phyloP scores from a whole-genome alignment of 1,140 invertebrate genomes.

The Apis mellifera region Amel_HAv3.1 CM009943.2:5182501-5183000 shows the following conservation, averaged over 20 bases:
- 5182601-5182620: too few species aligned
- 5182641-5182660: background rate
- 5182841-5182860: slow-evolving; percentile 23
- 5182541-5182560: background rate
- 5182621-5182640: background rate
- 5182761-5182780: slow-evolving; percentile 34
- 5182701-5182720: slow-evolving; percentile 3
- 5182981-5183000: background rate
- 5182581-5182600: background rate
- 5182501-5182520: too few species aligned
- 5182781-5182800: slow-evolving; percentile 19
- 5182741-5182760: slow-evolving; percentile 22
- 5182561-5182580: background rate
- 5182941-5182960: background rate
- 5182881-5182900: slow-evolving; percentile 34
- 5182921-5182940: background rate
- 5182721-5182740: background rate
- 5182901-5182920: background rate
- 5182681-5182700: slow-evolving; percentile 33
- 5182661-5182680: background rate
- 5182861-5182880: background rate
- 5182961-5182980: background rate
- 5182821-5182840: slow-evolving; percentile 33
- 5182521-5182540: background rate
- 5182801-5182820: slow-evolving; percentile 33